phyloP scores from a whole-genome alignment of 2,797 vertebrate genomes.

The Florisuga fusca region DNA sequence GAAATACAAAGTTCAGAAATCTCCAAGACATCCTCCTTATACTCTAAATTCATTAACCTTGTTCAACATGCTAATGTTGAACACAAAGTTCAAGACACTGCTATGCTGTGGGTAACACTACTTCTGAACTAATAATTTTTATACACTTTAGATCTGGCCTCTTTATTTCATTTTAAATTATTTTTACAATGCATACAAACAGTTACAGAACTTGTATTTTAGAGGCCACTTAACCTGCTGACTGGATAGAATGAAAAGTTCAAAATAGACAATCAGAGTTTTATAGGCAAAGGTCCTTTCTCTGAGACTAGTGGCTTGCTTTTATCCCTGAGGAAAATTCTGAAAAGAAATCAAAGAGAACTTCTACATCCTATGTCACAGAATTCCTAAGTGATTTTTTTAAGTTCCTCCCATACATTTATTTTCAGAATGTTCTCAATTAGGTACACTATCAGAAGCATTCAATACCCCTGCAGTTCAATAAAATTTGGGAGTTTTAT shows the following conservation, averaged over 20 bases:
- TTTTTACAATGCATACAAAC: background rate
- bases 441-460: background rate
- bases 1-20: background rate
- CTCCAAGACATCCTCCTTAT: background rate
- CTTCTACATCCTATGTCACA: background rate
- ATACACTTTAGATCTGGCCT: background rate
- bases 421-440: background rate
- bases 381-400: background rate
- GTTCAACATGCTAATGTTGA: background rate
- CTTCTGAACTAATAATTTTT: background rate
- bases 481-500: background rate
- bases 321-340: background rate
- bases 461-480: background rate
- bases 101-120: background rate
- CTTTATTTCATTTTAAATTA: background rate
- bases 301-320: background rate
- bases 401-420: background rate
- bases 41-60: background rate
- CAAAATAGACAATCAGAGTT: background rate
- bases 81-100: background rate
- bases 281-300: background rate
- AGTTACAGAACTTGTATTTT: background rate
- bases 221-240: background rate
- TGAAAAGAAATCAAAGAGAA: background rate
- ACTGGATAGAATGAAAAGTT: background rate